Evolutionary conservation across 2,888 invertebrate species (phyloP), one percentile per base, ranked within the genome.

Genomic region (Cosmia pyralina): DNA sequence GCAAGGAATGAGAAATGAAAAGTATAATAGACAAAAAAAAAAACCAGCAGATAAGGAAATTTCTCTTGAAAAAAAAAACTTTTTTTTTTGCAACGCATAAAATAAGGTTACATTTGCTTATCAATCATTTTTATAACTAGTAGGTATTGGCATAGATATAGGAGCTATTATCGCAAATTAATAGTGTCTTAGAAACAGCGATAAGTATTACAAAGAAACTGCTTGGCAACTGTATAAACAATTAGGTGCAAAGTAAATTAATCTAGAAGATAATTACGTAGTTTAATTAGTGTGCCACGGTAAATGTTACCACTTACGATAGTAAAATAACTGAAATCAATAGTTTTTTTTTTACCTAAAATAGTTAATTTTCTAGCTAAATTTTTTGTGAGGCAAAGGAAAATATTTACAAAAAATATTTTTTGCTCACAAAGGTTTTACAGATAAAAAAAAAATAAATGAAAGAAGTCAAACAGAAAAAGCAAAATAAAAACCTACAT

Each of bases 51-150:
- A 46, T 15, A 48, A 48, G 48, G 17, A 50, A 44, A 34, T 0
- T 38, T 4, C 13, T 22, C 11, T 44, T 2, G 3, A 34, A 52
- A 41, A 41, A 50, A 19, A 50, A 55, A 52, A 34, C 0, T 0
- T 0, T 15, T 44, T 52, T 50, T 57, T 72, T 44, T 64, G 11
- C 19, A 41, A 55, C 28, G 58, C 52, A 28, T 52, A 48, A 13
- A 74, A 70, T 55, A 34, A 58, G 58, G 65, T 59, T 77, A 46
- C 11, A 63, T 69, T 82, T 72, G n/a, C 68, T 80, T 82, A 82
- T 63, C 69, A 66, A 68, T 67, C 46, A 80, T 19, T 66, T 63
- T 53, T 64, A 19, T 57, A 22, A 55, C 28, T 62, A 69, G 58
- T 55, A 68, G 60, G 67, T 67, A n/a, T 50, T 52, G 44, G 46